Evolutionary conservation across 2,888 invertebrate species (phyloP), one percentile per base, ranked within the genome.

Genomic region (Podabrus alpinus): DNA sequence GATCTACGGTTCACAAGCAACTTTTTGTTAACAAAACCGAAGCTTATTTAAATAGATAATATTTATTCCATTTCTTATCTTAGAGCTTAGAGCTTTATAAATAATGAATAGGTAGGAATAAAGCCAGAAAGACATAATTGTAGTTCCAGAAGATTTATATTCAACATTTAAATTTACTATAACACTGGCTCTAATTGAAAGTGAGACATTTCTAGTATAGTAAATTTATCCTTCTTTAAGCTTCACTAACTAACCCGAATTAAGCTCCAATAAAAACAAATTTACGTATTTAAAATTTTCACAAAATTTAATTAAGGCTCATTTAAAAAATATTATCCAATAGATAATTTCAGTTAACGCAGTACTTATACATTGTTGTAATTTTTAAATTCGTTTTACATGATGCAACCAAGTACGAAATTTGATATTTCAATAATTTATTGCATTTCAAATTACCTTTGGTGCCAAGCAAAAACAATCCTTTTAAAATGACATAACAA

Each of bases 161-260:
- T 15, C 68, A 16, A 17, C 68, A 72, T 72, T 72, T 68, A 68
- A 72, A 72, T 72, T 72, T 69, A 73, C 69, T 73, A n/a, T n/a
- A 69, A 73, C 73, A 73, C 69, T 73, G 24, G 66, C 59, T 69
- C 69, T 78, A 78, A 78, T 76, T 78, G 78, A 78, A 78, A 73
- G 67, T 71, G 71, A 73, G 73, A 70, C 74, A 67, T 74, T 77
- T 69, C 71, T 45, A 24, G 68, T 64, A 72, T 45, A 45, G 29
- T 73, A 69, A 73, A 68, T 70, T 71, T 73, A 67, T 45, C 64
- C 71, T 71, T 69, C 73, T 69, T 73, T 25, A 25, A 64, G 68
- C 64, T 70, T 69, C 61, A 72, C 61, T 68, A 71, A 74, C 66
- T 66, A 66, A 66, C 73, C 45, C 45, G n/a, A 45, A 45, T 45